Evolutionary conservation across 2,113 vertebrate genomes (phyloP).

Genomic region (Corythornis vintsioides): DNA sequence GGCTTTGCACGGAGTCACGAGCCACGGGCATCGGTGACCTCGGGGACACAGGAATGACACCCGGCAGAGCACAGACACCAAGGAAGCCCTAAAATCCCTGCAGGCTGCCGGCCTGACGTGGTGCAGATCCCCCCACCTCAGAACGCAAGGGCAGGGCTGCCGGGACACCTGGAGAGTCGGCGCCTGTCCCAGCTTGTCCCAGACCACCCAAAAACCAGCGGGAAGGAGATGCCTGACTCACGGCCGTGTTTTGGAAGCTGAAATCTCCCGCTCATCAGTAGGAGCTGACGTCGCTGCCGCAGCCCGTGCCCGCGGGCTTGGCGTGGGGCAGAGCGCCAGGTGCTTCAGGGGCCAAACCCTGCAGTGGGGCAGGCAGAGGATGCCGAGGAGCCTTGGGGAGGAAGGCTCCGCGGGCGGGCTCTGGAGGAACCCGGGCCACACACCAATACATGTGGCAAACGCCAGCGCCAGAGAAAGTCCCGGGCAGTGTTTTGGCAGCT

Average conservation of each 20-base stretch:
- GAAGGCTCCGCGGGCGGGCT: background rate
- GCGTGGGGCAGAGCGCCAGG: background rate
- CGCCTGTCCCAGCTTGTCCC: constrained; percentile 42
- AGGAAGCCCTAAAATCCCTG: background rate
- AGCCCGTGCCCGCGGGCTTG: background rate
- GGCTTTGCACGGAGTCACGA: background rate
- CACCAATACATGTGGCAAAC: background rate
- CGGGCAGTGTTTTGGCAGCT: background rate
- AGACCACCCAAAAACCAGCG: constrained; percentile 42
- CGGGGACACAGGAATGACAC: background rate
- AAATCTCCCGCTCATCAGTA: constrained; percentile 33
- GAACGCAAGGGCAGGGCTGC: background rate
- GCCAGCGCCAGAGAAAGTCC: background rate
- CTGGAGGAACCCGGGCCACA: background rate
- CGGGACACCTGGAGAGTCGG: background rate
- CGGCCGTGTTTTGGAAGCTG: background rate
- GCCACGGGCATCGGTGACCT: rapidly evolving
- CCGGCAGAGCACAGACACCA: background rate
- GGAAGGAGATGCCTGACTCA: constrained; percentile 48
- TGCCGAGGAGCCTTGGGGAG: background rate
- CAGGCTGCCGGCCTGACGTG: background rate
- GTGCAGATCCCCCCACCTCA: background rate
- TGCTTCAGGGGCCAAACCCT: background rate
- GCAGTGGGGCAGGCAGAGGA: background rate
- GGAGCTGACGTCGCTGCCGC: background rate